Base-by-base conservation (phyloP, 30 jellyfish, hydroid and myxozoan genomes). In the Aurelia aurita complex sp. Pacific region DNA sequence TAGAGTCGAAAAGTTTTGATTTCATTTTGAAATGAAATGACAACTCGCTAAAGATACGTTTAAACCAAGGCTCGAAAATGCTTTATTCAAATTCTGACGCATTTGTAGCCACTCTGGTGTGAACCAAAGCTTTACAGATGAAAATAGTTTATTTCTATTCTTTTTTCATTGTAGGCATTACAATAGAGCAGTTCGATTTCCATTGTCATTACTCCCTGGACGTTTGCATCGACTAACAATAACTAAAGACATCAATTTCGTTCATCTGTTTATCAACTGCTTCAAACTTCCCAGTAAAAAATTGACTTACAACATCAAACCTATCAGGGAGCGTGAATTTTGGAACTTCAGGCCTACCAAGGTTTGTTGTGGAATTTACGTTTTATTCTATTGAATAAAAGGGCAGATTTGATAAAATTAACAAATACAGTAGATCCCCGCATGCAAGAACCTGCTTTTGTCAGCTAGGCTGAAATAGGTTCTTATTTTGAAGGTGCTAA, bases 181-280 rank as follows among this genome's bases (percentile, higher is more conserved):
- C 80, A 60, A 72, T 77, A 61, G 61, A 70, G 85, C 85, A 14
- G 91, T 66, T 13, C 19, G 59, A 70, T 82, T 82, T 50, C 82
- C 68, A 5, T 40, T 82, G 46, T 70, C 91, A 4, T 36, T 82
- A 33, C 82, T 64, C 35, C 91, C 91, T 29, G 91, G 85, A 59
- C 73, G 74, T 18, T 70, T 84, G 91, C 85, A 82, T 51, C 82
- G 64, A 10, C 69, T 82, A 19, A 67, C 62, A 65, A 60, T 82
- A 35, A 82, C 79, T 1, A 82, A 82, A 67, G 36, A 40, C 50
- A 85, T 50, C 33, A 71, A 71, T 42, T 55, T 60, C 29, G 69
- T 82, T 5, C 79, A 82, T 71, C 64, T 82, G 73, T 82, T 70
- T 38, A 75, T 82, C 50, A 82, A 82, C 71, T 82, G 91, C 43